Base-by-base conservation (phyloP, 1,140 invertebrate genomes). In the Pemphigus obesinymphae region DNA sequence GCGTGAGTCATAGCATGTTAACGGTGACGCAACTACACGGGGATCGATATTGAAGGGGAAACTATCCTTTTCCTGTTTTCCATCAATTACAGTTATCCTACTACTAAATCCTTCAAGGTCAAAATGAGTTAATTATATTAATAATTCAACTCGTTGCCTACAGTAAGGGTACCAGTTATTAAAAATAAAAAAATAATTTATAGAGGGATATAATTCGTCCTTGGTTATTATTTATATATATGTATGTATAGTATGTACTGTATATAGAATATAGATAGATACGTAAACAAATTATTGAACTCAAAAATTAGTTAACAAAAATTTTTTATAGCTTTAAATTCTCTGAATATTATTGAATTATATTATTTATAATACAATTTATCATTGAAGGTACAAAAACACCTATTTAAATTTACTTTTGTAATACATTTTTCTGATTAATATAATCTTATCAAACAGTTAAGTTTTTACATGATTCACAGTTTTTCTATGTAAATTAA, bases 11-110 rank as follows among this genome's bases (percentile, higher is more conserved):
- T 61, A 29, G 31, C 26, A 20, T 26, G 29, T 34, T 31, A 58
- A 40, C 76, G 76, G 58, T 80, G 76, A 80, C 76, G 76, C 63
- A 80, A 80, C 53, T 58, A 20, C 37, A 2, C 37, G 76, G 55
- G 31, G 55, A 43, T 80, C 76, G 76, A 80, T 80, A 80, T 6
- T 10, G 40, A 43, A 61, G 55, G 55, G 76, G 76, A 29, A 55
- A 29, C 37, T 50, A 29, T 45, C 40, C 76, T 40, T 58, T 80
- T 31, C 55, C 55, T 31, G 50, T 26, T 26, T 76, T 58, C 17
- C 10, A 34, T 40, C 73, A 76, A 76, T 76, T 76, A 76, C 34
- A 55, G 23, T 80, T 63, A 50, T 73, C 43, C 70, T 73, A 73
- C 26, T n/a, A 13, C 26, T 73, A 34, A 50, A 50, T 50, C 26